phyloP scores from a whole-genome alignment of 2,888 invertebrate genomes.

The Monoplex corrugatus region DNA sequence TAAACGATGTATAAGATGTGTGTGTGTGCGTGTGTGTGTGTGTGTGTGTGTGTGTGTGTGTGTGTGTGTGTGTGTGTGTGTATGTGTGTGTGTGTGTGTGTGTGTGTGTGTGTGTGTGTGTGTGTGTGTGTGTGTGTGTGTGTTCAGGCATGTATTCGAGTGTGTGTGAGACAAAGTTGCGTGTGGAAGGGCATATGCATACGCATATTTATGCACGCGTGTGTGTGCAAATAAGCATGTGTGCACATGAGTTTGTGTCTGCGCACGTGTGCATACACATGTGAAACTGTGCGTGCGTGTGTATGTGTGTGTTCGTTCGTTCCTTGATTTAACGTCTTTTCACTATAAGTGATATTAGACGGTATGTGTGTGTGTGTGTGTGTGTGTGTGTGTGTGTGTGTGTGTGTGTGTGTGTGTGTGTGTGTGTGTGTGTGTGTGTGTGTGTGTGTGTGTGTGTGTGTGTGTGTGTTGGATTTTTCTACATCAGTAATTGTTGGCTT shows the following conservation, averaged over 20 bases:
- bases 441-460: constrained; percentile 30
- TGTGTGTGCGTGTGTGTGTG: too few relatives aligned
- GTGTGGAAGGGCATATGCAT: neutral
- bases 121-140: constrained; percentile 6
- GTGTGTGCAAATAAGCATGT: neutral
- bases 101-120: constrained; percentile 27
- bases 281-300: neutral
- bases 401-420: neutral
- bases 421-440: neutral
- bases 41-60: neutral
- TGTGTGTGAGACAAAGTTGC: neutral
- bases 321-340: neutral
- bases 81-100: constrained; percentile 14
- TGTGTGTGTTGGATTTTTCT: neutral
- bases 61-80: constrained; percentile 17
- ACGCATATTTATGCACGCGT: neutral
- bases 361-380: neutral
- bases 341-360: neutral
- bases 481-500: too few relatives aligned
- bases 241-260: too few relatives aligned
- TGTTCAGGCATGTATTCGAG: neutral
- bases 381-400: neutral
- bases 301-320: too few relatives aligned
- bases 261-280: neutral
- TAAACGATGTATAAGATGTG: too few relatives aligned